A percentile compares a stretch with the other conserved stretches of the same genome.
These are phyloP conservation scores for Anastrepha obliqua DNA, from an alignment of 1,140 invertebrate species.

Conservation along the genomic window DNA sequence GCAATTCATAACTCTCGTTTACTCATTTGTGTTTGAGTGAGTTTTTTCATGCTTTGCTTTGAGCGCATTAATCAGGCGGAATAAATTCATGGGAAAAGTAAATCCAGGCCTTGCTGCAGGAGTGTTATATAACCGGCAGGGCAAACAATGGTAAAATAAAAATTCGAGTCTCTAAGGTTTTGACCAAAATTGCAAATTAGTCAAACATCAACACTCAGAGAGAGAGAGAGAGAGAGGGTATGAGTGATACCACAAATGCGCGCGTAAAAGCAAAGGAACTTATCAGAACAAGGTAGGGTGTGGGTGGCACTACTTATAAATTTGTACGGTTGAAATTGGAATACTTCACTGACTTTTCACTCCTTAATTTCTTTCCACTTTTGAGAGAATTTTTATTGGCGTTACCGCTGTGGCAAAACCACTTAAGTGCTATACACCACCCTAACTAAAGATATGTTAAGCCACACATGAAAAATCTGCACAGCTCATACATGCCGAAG, in stretches of 20 bases:
- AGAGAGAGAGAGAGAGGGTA: neutral
- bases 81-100: neutral
- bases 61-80: neutral
- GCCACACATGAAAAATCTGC: neutral
- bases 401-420: neutral
- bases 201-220: neutral
- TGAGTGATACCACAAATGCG: neutral
- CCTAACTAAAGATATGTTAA: neutral
- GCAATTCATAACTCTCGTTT: neutral
- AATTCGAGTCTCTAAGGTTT: neutral
- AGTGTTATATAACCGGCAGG: constrained; percentile 28
- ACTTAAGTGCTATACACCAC: neutral
- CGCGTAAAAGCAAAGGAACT: constrained; percentile 6
- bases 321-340: neutral
- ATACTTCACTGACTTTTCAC: neutral
- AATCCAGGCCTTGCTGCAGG: neutral
- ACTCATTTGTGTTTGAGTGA: constrained; percentile 14
- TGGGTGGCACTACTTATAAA: neutral
- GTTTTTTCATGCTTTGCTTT: neutral
- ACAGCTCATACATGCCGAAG: neutral
- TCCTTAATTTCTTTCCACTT: neutral
- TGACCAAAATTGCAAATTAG: neutral
- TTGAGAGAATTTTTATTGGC: constrained; percentile 8
- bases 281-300: neutral
- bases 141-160: neutral